Evolutionary conservation across 2,888 invertebrate species (phyloP), one percentile per base, ranked within the genome.

Genomic region (Ophion obscuratus): DNA sequence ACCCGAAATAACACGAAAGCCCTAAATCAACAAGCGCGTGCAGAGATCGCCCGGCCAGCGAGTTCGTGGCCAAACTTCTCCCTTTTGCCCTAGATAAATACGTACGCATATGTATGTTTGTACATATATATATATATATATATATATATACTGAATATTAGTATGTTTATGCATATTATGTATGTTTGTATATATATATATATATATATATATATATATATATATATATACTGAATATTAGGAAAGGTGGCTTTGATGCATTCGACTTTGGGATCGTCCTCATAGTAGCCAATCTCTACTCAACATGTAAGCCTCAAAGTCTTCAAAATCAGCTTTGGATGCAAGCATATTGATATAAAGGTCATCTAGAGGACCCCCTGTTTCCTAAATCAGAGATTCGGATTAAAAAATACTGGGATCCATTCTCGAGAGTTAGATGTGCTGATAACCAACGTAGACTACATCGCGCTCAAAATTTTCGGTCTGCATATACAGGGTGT

Each of bases 1-100:
- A 80, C 87, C 88, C 87, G 83, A 88, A 89, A 89, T 89, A 88
- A 89, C 88, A 87, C 87, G 85, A 81, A 85, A 85, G 84, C 88
- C 86, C 86, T 88, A 88, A 88, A 88, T 87, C 87, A 89, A 89
- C 85, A 85, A 85, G 80, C 83, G 80, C 79, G 79, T 76, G 80
- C 75, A 85, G 82, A 87, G 85, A 79, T 84, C 85, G 88, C 40
- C 79, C 59, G 31, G 79, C 81, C 64, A 85, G 78, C 75, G 76
- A 66, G 67, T 71, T 67, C 61, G 83, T 61, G 71, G 80, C 78
- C 67, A 66, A 83, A 31, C 44, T 71, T 76, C 44, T 67, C 82
- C n/a, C 67, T 62, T 36, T 59, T 59, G 53, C 74, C n/a, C 62
- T 27, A 20, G 68, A 78, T 36, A 78, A 68, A 71, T 71, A 64